A percentile compares a stretch with the other conserved stretches of the same genome.
These are phyloP conservation scores for Aramus guarauna DNA, from an alignment of 2,113 vertebrate species.

Conservation along the genomic window DNA sequence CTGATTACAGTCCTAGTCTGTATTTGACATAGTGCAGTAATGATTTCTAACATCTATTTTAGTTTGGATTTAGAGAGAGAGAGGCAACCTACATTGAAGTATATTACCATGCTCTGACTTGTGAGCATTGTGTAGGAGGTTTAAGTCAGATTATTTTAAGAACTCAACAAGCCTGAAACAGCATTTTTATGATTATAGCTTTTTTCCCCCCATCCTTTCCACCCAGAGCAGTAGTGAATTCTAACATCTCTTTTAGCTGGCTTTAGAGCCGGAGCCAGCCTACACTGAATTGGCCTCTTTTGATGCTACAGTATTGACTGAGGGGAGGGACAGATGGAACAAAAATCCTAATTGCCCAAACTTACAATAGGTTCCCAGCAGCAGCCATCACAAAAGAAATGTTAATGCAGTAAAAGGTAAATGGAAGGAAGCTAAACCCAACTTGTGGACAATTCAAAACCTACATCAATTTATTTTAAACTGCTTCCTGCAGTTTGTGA, in stretches of 20 bases:
- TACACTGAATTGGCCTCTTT: conserved; percentile 71
- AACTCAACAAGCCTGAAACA: conserved; percentile 67
- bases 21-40: conserved; percentile 58
- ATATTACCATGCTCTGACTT: conserved; percentile 63
- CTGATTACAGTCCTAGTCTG: conserved; percentile 37
- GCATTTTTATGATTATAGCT: conserved; percentile 67
- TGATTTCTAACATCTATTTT: conserved; percentile 66
- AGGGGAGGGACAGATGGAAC: conserved; percentile 74
- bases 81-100: conserved; percentile 49
- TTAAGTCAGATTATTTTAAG: conserved; percentile 78
- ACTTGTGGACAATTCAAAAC: conserved; percentile 68
- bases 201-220: conserved; percentile 39
- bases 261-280: conserved; percentile 62
- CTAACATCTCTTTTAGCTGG: conserved; percentile 69
- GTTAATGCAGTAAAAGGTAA: conserved; percentile 77
- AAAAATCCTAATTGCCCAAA: conserved; percentile 79
- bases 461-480: conserved; percentile 52
- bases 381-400: conserved; percentile 77
- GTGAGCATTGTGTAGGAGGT: conserved; percentile 52
- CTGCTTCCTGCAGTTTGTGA: conserved; percentile 60
- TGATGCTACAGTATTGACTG: conserved; percentile 75
- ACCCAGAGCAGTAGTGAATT: conserved; percentile 61
- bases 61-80: conserved; percentile 68
- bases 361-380: conserved; percentile 78
- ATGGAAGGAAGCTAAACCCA: conserved; percentile 71